Conservation (phyloP, 2,888 invertebrate genomes). For the Micropterix aruncella region DNA sequence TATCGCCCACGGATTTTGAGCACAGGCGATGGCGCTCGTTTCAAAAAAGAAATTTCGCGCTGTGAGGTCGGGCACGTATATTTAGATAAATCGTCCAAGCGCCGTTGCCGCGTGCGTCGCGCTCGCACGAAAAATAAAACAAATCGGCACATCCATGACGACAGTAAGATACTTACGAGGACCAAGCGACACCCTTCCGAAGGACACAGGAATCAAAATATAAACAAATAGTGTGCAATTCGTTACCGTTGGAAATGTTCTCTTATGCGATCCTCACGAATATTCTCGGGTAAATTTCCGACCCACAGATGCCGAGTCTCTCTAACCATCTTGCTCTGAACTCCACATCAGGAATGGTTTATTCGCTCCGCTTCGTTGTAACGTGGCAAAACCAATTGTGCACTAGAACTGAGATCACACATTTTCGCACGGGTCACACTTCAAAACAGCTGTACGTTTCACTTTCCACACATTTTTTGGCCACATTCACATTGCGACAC, state of each 20-base stretch:
- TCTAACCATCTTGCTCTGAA: constrained; percentile 98
- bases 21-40: too few species aligned
- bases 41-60: too few species aligned
- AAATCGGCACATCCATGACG: too few species aligned
- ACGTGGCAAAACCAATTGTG: constrained; percentile 44
- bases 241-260: constrained; percentile 97
- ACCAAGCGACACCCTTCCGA: too few species aligned
- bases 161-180: too few species aligned
- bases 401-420: constrained; percentile 37
- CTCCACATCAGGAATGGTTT: constrained; percentile 78
- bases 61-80: too few species aligned
- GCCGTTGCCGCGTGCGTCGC: too few species aligned
- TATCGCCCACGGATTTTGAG: too few species aligned
- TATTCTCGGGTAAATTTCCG: constrained; percentile 99
- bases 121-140: too few species aligned
- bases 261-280: constrained; percentile 93
- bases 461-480: constrained; percentile 28
- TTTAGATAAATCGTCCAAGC: too few species aligned
- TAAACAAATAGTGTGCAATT: too few species aligned
- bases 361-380: constrained; percentile 47
- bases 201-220: too few species aligned
- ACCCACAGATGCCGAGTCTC: constrained; percentile 99
- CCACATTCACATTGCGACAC: constrained; percentile 34
- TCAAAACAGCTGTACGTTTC: constrained; percentile 27
- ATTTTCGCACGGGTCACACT: constrained; percentile 34